Evolutionary conservation across 2,888 invertebrate genomes (phyloP).

Genomic region (Eudasyphora cyanicolor): DNA sequence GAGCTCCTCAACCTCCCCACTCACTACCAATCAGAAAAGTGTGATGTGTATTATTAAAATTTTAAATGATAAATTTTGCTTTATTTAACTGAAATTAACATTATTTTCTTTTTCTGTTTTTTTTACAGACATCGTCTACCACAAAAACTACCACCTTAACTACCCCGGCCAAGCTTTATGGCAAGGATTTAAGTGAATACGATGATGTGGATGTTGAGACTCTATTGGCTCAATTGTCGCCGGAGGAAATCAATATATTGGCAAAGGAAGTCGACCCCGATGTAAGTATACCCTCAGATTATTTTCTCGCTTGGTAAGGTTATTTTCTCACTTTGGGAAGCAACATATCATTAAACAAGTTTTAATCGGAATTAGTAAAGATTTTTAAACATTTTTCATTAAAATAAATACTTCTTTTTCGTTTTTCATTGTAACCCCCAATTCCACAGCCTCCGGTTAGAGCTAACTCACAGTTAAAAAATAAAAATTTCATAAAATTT

Average conservation of each 20-base stretch:
- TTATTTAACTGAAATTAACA: background rate
- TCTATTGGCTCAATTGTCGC: constrained; percentile 93
- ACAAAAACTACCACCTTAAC: constrained; percentile 95
- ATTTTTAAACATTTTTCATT: too few relatives aligned
- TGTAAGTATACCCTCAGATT: constrained; percentile 88
- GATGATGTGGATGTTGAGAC: constrained; percentile 98
- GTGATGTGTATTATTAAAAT: background rate
- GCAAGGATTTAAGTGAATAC: constrained; percentile 93
- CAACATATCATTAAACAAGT: too few relatives aligned
- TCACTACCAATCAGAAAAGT: constrained; percentile 55
- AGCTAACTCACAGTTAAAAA: too few relatives aligned
- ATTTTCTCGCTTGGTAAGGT: too few relatives aligned
- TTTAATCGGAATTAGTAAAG: too few relatives aligned
- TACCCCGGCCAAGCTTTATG: constrained; percentile 93
- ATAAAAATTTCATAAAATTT: too few relatives aligned
- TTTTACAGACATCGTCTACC: constrained; percentile 90
- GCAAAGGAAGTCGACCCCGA: constrained; percentile 99
- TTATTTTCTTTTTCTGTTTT: constrained; percentile 36
- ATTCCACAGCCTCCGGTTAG: too few relatives aligned
- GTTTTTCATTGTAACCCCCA: too few relatives aligned
- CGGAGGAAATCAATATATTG: constrained; percentile 97
- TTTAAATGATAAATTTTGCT: background rate
- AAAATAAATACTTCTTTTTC: too few relatives aligned
- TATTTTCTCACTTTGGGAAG: too few relatives aligned
- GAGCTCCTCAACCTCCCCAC: constrained; percentile 74